Evolutionary conservation across 1,140 invertebrate species (phyloP), one percentile per base, ranked within the genome.

Genomic region (Harpegnathos saltator): DNA sequence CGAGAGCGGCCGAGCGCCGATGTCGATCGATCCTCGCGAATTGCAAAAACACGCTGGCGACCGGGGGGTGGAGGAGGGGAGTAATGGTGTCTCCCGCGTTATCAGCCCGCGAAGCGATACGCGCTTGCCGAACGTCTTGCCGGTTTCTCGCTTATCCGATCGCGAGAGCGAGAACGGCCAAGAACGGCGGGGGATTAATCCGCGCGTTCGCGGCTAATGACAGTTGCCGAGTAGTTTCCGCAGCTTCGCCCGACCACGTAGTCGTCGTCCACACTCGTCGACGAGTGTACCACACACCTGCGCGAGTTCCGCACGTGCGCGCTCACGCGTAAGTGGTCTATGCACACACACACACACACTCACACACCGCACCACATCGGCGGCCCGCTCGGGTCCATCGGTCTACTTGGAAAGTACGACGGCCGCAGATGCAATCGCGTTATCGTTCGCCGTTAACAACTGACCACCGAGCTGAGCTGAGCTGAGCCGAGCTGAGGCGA

Each of bases 141-240:
- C 9, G 22, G 63, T 78, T 77, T 38, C 74, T 58, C 65, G 22
- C 65, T 80, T 38, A 9, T 50, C n/a, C n/a, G n/a, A n/a, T n/a
- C n/a, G n/a, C n/a, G n/a, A 7, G 38, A 38, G 44, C 58, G 66
- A 22, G 4, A 48, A 44, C 58, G 58, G 63, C 58, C 38, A 62
- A 74, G 78, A 52, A 82, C 26, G 38, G 38, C 4, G 11, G 38
- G 24, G 19, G 44, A 82, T 74, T 82, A 74, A 82, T 74, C 17
- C 78, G 56, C 78, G 56, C 29, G 26, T 62, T 38, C 58, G 56
- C 58, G 68, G 44, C 56, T 74, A 82, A 82, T 82, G 69, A 82
- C 69, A 82, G 69, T 82, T 82, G 12, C 56, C 69, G 61, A 82
- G 69, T 82, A 73, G 69, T 73, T 72, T 82, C 19, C 69, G n/a